These are phyloP conservation scores for Brachirus orientalis DNA, from an alignment of 2,113 vertebrate genomes.

Conservation along the genomic window DNA sequence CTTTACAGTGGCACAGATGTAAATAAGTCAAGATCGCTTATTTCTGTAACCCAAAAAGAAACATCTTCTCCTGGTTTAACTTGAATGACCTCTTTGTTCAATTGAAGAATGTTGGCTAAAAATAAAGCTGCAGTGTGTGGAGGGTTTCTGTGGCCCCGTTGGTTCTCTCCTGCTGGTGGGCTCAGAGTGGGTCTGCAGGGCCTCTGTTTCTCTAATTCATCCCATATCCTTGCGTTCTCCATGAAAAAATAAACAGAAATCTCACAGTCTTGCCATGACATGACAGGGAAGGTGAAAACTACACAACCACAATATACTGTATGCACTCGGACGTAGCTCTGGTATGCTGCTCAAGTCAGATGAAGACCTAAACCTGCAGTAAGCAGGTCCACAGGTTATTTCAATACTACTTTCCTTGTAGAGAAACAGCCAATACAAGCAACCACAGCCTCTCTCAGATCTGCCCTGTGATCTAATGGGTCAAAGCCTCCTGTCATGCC, in stretches of 20 bases:
- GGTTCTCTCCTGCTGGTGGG: constrained; percentile 43
- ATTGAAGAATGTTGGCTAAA: constrained; percentile 47
- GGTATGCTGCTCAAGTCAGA: background rate
- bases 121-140: constrained; percentile 53
- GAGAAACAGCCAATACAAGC: too few relatives aligned
- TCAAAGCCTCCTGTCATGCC: too few relatives aligned
- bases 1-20: constrained; percentile 16
- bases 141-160: constrained; percentile 37
- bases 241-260: constrained; percentile 73
- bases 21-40: constrained; percentile 29
- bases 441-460: too few relatives aligned
- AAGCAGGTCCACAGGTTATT: background rate
- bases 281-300: constrained; percentile 60
- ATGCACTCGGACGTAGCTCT: too few relatives aligned
- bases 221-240: constrained; percentile 53
- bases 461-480: too few relatives aligned
- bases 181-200: constrained; percentile 51
- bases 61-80: constrained; percentile 49
- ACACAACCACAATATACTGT: constrained; percentile 37
- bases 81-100: constrained; percentile 69
- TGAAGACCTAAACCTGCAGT: background rate
- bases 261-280: constrained; percentile 28
- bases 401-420: too few relatives aligned
- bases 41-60: constrained; percentile 38
- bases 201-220: constrained; percentile 40